Conservation (phyloP, 2,113 vertebrate species). For the Nettapus auritus region DNA sequence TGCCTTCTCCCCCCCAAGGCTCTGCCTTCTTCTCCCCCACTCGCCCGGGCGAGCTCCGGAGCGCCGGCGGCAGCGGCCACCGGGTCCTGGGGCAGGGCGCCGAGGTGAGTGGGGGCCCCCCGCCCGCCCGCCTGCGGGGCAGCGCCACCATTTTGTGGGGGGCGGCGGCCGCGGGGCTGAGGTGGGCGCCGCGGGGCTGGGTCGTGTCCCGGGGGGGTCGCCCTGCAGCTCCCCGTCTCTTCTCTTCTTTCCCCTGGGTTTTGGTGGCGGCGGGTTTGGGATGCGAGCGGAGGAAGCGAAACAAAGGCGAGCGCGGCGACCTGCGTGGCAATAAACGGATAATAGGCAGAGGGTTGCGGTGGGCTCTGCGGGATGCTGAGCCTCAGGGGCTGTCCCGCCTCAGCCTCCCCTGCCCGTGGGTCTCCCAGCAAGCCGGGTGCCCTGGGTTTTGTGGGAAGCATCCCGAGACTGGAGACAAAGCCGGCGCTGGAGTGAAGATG, state of each 20-base stretch:
- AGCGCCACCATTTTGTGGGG: too few relatives aligned
- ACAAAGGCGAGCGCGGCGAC: constrained; percentile 36
- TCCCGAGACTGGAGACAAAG: not conserved
- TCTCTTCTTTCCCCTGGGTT: too few relatives aligned
- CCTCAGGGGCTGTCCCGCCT: not conserved
- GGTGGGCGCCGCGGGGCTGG: too few relatives aligned
- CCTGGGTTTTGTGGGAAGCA: fast-evolving
- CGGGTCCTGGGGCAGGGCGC: not conserved
- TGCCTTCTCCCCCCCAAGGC: too few relatives aligned
- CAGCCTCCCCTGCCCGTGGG: not conserved
- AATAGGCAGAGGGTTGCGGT: fast-evolving
- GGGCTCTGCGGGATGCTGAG: not conserved
- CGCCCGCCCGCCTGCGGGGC: too few relatives aligned
- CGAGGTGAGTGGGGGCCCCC: too few relatives aligned
- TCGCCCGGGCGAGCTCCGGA: too few relatives aligned
- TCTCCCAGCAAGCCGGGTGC: not conserved
- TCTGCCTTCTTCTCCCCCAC: too few relatives aligned
- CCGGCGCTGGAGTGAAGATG: not conserved
- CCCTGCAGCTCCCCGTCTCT: too few relatives aligned
- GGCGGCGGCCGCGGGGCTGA: too few relatives aligned
- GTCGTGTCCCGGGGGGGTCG: too few relatives aligned
- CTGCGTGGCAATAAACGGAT: not conserved
- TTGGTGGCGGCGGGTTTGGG: too few relatives aligned
- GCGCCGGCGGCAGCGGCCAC: not conserved
- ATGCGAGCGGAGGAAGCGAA: not conserved